Percentiles rank a stretch among this genome's conserved stretches.
These are phyloP conservation scores for Sylvicola cinctus DNA, from an alignment of 2,888 invertebrate species.

Conservation along the genomic window DNA sequence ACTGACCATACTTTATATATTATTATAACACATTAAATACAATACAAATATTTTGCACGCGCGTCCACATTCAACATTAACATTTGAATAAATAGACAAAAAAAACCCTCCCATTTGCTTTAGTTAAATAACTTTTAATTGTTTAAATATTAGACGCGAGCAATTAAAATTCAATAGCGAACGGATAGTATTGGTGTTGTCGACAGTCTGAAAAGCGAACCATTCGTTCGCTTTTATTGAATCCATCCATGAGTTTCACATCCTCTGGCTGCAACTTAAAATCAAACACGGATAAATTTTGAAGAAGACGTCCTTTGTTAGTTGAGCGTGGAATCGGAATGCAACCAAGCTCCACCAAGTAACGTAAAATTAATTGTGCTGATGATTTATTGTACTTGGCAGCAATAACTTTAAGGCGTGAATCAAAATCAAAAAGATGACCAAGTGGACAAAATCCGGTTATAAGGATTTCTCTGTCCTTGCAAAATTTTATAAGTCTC, in stretches of 20 bases:
- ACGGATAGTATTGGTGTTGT: slow-evolving; percentile 8
- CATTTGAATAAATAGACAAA: too few relatives aligned
- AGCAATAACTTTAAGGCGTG: slow-evolving; percentile 29
- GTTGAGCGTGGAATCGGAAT: slow-evolving; percentile 37
- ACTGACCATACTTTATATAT: too few relatives aligned
- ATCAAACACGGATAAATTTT: slow-evolving; percentile 36
- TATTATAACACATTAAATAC: too few relatives aligned
- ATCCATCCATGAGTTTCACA: slow-evolving; percentile 27
- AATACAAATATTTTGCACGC: too few relatives aligned
- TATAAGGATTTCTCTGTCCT: slow-evolving; percentile 36
- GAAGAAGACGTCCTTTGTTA: slow-evolving; percentile 27
- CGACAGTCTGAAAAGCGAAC: slow-evolving; percentile 12
- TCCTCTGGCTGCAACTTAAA: slow-evolving; percentile 32
- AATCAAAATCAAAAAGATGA: slow-evolving; percentile 22
- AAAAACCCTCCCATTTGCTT: too few relatives aligned
- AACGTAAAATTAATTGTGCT: slow-evolving; percentile 38
- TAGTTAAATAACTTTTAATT: too few relatives aligned
- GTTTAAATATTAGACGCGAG: too few relatives aligned
- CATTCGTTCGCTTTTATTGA: slow-evolving; percentile 19
- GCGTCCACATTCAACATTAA: too few relatives aligned
- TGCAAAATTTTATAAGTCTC: slow-evolving; percentile 44
- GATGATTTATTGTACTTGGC: slow-evolving; percentile 37
- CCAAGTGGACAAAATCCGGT: slow-evolving; percentile 57
- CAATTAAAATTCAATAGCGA: slow-evolving; percentile 8
- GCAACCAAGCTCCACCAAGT: slow-evolving; percentile 33